Percentiles rank a stretch among this genome's conserved stretches.
phyloP scores from a whole-genome alignment of 2,113 vertebrate genomes.

The Amazona guildingii region DNA sequence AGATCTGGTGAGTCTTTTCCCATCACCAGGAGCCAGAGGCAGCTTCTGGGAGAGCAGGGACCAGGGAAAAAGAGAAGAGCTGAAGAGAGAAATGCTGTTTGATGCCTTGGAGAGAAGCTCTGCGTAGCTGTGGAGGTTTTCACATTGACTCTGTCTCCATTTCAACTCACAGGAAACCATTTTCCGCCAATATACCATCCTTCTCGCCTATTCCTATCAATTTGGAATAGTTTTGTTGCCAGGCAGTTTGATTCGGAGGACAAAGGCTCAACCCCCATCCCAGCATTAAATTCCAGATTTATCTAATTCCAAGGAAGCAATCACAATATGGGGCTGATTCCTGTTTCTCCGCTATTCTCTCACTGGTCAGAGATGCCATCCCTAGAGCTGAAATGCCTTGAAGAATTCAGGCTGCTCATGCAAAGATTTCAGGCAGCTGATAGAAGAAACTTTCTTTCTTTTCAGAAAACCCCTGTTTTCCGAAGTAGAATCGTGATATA shows the following conservation, averaged over 20 bases:
- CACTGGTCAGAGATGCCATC: not conserved
- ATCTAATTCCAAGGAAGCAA: not conserved
- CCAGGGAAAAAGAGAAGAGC: not conserved
- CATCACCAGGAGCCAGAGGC: not conserved
- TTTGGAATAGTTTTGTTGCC: not conserved
- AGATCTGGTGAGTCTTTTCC: not conserved
- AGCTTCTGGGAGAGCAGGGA: not conserved
- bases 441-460: not conserved
- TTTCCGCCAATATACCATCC: not conserved
- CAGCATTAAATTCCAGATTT: not conserved
- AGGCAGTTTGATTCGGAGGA: not conserved
- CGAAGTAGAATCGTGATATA: not conserved
- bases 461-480: not conserved
- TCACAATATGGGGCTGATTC: not conserved
- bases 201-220: accelerated
- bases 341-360: not conserved
- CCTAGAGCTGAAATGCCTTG: not conserved
- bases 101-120: not conserved
- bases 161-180: not conserved
- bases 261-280: not conserved
- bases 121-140: not conserved
- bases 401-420: not conserved
- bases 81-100: not conserved
- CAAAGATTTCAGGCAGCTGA: not conserved
- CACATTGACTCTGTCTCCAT: not conserved